Percentiles rank a stretch among this genome's conserved stretches.
phyloP scores from a whole-genome alignment of 2,797 vertebrate species.

The Orestias chungarensis region DNA sequence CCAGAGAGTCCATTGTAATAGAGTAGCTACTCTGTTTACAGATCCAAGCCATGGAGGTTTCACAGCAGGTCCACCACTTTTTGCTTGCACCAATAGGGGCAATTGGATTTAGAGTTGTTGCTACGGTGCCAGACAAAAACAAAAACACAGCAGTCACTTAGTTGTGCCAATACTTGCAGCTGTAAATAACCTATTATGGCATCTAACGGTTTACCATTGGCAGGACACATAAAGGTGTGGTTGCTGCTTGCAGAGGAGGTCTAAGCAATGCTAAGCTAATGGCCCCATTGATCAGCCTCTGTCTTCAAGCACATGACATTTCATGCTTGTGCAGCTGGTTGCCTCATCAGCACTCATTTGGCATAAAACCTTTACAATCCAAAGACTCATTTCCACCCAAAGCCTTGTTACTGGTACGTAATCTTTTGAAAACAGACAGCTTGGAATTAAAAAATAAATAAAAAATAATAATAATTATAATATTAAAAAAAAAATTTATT shows the following conservation, averaged over 20 bases:
- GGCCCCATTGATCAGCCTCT: not conserved
- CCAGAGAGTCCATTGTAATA: not conserved
- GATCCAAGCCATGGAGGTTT: not conserved
- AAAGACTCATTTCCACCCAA: too few species aligned
- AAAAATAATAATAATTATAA: too few species aligned
- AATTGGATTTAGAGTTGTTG: not conserved
- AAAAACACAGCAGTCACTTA: not conserved
- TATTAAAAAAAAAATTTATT: too few species aligned
- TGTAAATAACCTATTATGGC: not conserved
- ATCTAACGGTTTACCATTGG: not conserved
- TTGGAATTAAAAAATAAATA: too few species aligned
- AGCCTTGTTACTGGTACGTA: too few species aligned
- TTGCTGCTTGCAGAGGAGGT: not conserved
- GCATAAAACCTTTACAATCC: too few species aligned
- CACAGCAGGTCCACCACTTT: too few species aligned
- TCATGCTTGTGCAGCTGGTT: not conserved
- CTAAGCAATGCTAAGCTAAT: not conserved
- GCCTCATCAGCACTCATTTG: too few species aligned
- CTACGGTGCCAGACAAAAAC: not conserved
- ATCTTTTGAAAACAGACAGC: too few species aligned
- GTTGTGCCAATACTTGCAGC: not conserved
- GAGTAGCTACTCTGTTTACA: not conserved
- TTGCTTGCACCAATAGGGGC: not conserved
- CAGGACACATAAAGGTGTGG: not conserved
- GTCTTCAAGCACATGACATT: not conserved